Conservation (phyloP, 2,888 invertebrate species). For the Boloria selene region DNA sequence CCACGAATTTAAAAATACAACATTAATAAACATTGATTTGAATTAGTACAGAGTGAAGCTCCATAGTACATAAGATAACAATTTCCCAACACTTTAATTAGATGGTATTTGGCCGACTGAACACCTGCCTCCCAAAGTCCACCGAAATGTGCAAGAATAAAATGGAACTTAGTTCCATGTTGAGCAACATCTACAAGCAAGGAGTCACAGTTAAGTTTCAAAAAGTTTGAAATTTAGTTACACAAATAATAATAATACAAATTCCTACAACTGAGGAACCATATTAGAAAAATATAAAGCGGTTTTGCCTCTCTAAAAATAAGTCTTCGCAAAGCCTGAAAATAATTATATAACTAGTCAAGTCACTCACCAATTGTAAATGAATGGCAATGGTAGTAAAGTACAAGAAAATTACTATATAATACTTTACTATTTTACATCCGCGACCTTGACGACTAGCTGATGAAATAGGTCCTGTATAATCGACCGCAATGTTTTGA, state of each 20-base stretch:
- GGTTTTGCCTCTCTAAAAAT: conserved; percentile 17
- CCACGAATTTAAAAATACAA: conserved; percentile 34
- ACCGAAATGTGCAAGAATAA: conserved; percentile 32
- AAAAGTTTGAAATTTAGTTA: not conserved
- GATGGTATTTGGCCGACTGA: too few relatives aligned
- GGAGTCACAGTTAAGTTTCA: conserved; percentile 8
- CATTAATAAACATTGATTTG: conserved; percentile 3
- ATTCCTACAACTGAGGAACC: conserved; percentile 34
- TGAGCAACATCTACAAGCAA: not conserved
- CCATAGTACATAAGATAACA: conserved; percentile 38
- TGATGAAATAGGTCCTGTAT: not conserved
- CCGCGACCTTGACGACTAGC: conserved; percentile 6
- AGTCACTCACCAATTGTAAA: conserved; percentile 36
- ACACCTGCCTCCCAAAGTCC: too few relatives aligned
- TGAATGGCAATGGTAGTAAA: conserved; percentile 33
- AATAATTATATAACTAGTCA: conserved; percentile 30
- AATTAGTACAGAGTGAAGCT: too few relatives aligned
- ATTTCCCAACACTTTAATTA: conserved; percentile 21
- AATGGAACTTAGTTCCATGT: conserved; percentile 31
- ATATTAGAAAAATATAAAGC: conserved; percentile 12
- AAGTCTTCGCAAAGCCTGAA: conserved; percentile 30
- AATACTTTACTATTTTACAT: conserved; percentile 21
- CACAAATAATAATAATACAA: too few relatives aligned
- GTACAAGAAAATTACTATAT: conserved; percentile 35
- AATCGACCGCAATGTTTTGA: not conserved